A percentile compares a stretch with the other conserved stretches of the same genome.
Conservation (phyloP, 2,113 vertebrate species). For the Butorides virescens region DNA sequence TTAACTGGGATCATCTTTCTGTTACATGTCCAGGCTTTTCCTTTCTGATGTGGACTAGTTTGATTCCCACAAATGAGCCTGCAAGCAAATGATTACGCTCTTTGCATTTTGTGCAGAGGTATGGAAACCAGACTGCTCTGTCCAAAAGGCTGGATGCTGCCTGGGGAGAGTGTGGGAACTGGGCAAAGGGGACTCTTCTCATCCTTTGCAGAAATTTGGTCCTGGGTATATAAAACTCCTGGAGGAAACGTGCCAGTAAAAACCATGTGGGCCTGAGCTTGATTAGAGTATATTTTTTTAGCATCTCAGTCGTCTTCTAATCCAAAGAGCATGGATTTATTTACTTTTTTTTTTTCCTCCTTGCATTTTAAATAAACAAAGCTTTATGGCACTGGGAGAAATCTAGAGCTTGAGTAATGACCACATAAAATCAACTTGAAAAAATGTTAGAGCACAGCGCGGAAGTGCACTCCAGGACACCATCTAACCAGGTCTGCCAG, state of each 20-base stretch:
- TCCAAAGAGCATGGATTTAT: neutral
- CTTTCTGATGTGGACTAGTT: constrained; percentile 7
- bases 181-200: neutral
- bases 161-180: constrained; percentile 16
- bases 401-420: neutral
- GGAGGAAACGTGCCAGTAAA: neutral
- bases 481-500: neutral
- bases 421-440: neutral
- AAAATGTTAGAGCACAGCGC: neutral
- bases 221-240: neutral
- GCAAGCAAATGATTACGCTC: neutral
- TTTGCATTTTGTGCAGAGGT: neutral
- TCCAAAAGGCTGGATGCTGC: neutral
- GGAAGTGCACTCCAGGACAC: neutral
- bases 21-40: constrained; percentile 3
- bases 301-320: neutral
- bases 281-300: neutral
- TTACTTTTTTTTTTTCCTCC: neutral
- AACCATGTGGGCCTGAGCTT: neutral
- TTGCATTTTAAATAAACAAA: neutral
- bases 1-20: neutral
- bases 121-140: neutral
- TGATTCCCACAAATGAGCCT: neutral
- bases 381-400: neutral
- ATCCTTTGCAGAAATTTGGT: neutral